Conservation (phyloP, 1,140 invertebrate species). For the Plutomurus gul region DNA sequence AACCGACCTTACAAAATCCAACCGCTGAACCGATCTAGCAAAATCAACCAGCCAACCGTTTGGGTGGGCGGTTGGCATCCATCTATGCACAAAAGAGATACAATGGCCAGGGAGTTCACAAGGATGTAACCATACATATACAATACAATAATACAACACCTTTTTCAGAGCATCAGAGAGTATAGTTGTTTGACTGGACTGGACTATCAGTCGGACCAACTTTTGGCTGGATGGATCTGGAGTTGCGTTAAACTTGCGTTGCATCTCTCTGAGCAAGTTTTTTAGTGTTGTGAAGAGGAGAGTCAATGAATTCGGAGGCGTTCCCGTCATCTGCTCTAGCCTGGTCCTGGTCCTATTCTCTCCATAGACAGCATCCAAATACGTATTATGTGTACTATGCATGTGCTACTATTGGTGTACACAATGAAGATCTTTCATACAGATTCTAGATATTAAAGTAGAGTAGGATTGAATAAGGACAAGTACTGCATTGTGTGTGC, state of each 20-base stretch:
- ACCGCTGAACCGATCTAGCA: no score
- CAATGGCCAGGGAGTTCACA: no score
- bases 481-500: no score
- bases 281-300: neutral
- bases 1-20: no score
- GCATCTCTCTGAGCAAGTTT: neutral
- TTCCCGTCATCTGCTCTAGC: neutral
- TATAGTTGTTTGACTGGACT: neutral
- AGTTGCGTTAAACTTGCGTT: neutral
- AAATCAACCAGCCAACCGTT: no score
- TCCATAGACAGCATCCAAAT: neutral
- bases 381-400: neutral
- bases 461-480: no score
- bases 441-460: no score
- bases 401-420: no score
- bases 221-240: neutral
- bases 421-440: no score
- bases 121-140: neutral
- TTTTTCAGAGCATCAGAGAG: neutral
- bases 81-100: no score
- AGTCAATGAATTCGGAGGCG: conserved; percentile 11
- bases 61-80: no score
- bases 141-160: neutral
- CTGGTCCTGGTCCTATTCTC: no score
- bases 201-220: neutral